These are phyloP conservation scores for Platyrinchus mystaceus DNA, from an alignment of 2,797 vertebrate genomes.

Conservation along the genomic window DNA sequence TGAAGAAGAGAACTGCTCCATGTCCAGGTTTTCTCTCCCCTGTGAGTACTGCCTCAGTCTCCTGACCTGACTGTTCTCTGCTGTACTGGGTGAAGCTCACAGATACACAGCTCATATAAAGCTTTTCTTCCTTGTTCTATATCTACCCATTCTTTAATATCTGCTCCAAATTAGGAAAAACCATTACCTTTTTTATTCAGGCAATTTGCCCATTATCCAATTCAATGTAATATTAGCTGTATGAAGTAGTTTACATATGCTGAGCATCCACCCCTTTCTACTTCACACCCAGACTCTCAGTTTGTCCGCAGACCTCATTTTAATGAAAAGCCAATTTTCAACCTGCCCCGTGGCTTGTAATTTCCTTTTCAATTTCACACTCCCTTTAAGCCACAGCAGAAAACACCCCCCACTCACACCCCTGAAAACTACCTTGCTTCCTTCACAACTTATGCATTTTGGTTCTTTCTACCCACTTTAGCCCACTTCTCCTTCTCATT, in stretches of 20 bases:
- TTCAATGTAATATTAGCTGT: background rate
- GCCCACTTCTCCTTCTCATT: background rate
- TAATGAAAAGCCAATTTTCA: background rate
- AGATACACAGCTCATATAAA: accelerated
- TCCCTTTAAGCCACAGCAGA: background rate
- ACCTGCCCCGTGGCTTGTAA: accelerated
- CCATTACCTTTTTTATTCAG: background rate
- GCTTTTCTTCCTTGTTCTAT: background rate
- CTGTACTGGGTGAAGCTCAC: background rate
- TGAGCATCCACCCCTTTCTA: background rate
- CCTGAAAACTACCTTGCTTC: background rate
- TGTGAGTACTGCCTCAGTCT: background rate
- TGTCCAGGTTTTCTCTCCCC: background rate
- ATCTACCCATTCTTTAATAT: background rate
- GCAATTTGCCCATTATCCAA: background rate
- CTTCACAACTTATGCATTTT: background rate
- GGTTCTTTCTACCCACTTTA: background rate
- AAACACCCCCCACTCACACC: background rate
- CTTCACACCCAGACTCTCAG: background rate
- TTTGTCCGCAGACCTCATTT: background rate
- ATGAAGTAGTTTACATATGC: background rate
- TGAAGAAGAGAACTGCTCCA: background rate
- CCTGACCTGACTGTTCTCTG: background rate
- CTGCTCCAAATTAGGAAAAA: background rate
- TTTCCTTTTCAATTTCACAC: background rate